These are phyloP conservation scores for Eurytoma californica DNA, from an alignment of 2,888 invertebrate genomes.

Conservation along the genomic window DNA sequence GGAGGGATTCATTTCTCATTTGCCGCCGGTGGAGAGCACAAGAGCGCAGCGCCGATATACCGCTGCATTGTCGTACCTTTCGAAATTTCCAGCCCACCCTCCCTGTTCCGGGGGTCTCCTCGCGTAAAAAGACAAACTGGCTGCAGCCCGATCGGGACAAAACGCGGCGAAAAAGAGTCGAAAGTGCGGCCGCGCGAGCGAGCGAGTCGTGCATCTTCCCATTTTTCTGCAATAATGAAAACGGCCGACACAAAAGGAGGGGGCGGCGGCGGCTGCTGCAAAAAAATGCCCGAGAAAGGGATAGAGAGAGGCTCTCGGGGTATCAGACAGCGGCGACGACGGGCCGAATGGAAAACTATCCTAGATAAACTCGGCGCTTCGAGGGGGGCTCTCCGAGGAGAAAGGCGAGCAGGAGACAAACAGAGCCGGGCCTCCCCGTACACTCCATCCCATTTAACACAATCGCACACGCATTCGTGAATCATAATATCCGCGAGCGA, in stretches of 20 bases:
- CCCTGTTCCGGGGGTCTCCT: too few species aligned
- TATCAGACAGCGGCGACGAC: slow-evolving; percentile 38
- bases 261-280: neutral
- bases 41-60: too few species aligned
- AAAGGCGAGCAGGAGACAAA: slow-evolving; percentile 15
- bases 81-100: too few species aligned
- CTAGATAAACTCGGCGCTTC: slow-evolving; percentile 53
- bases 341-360: slow-evolving; percentile 51
- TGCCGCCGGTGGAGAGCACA: too few species aligned
- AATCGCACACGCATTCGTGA: slow-evolving; percentile 49
- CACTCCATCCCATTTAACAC: slow-evolving; percentile 50
- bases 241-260: neutral
- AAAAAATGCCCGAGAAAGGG: neutral
- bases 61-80: too few species aligned
- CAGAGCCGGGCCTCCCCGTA: slow-evolving; percentile 4
- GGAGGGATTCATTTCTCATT: too few species aligned
- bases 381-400: slow-evolving; percentile 6
- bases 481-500: slow-evolving; percentile 44
- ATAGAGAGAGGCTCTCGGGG: neutral
- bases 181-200: neutral
- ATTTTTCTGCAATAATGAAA: slow-evolving; percentile 32
- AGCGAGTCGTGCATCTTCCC: slow-evolving; percentile 4
- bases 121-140: too few species aligned
- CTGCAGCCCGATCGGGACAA: too few species aligned
- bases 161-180: neutral